Conservation (phyloP, 2,797 vertebrate species). For the Ispidina picta region DNA sequence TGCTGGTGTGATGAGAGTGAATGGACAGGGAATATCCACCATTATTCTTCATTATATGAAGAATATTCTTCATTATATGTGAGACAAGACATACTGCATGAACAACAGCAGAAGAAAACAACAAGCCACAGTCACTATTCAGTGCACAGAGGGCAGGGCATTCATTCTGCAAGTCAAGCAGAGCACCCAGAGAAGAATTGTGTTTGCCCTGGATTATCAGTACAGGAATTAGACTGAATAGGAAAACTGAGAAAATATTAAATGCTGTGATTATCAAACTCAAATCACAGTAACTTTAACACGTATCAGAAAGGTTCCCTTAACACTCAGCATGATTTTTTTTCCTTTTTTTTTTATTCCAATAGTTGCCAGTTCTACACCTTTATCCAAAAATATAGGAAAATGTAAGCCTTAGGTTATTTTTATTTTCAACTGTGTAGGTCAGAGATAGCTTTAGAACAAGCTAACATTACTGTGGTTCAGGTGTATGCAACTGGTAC, state of each 20-base stretch:
- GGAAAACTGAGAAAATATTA: neutral
- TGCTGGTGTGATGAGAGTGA: neutral
- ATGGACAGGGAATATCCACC: neutral
- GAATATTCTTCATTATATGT: neutral
- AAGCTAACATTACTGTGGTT: conserved; percentile 80
- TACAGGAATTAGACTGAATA: neutral
- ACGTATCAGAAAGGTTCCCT: neutral
- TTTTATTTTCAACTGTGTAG: conserved; percentile 74
- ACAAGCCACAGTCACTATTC: neutral
- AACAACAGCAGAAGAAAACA: neutral
- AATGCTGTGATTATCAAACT: neutral
- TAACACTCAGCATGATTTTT: neutral
- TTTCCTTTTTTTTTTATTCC: neutral
- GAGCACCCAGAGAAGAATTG: neutral
- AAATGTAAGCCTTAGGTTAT: conserved; percentile 42
- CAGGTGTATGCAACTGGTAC: conserved; percentile 80
- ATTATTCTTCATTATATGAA: neutral
- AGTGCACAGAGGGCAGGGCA: neutral
- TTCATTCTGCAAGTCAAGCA: neutral
- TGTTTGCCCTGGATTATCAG: neutral
- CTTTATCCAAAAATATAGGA: conserved; percentile 14
- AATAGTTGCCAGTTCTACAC: conserved; percentile 15
- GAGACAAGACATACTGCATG: neutral
- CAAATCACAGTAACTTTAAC: neutral
- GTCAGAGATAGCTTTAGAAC: conserved; percentile 84